These are phyloP conservation scores for Diarsia mendica DNA, from an alignment of 2,888 invertebrate species.

Conservation along the genomic window DNA sequence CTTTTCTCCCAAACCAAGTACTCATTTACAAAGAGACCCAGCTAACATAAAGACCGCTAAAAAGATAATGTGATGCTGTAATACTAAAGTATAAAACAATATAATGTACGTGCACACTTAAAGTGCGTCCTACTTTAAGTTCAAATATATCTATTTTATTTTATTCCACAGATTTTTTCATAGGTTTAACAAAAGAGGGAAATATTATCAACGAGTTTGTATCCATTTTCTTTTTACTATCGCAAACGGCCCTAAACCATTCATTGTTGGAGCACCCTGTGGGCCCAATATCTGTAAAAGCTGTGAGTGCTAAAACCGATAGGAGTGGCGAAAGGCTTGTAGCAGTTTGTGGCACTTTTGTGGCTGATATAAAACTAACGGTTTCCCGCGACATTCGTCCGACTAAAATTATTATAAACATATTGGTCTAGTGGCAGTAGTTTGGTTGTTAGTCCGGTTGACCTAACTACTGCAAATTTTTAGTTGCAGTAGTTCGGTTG, in stretches of 20 bases:
- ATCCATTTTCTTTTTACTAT: slow-evolving; percentile 45
- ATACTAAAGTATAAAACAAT: background rate
- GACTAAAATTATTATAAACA: background rate
- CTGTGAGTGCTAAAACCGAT: slow-evolving; percentile 52
- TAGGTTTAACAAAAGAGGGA: background rate
- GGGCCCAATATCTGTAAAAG: slow-evolving; percentile 52
- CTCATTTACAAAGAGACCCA: background rate
- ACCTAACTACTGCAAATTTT: too few species aligned
- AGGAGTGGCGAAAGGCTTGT: slow-evolving; percentile 26
- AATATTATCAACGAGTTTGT: slow-evolving; percentile 25
- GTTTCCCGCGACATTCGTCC: background rate
- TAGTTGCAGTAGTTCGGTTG: too few species aligned
- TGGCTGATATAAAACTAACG: background rate
- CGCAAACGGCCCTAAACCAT: slow-evolving; percentile 25
- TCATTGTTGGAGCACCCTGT: slow-evolving; percentile 39
- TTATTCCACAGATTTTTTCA: background rate
- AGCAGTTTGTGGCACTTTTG: slow-evolving; percentile 16
- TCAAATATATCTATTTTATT: too few species aligned
- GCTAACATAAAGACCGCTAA: background rate
- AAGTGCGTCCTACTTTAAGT: too few species aligned
- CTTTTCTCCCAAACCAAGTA: background rate
- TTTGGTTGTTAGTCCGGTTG: too few species aligned
- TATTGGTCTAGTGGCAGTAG: too few species aligned
- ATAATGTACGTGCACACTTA: too few species aligned
- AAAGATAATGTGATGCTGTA: too few species aligned